phyloP scores from a whole-genome alignment of 2,888 invertebrate genomes.

The Epirrita christyi region DNA sequence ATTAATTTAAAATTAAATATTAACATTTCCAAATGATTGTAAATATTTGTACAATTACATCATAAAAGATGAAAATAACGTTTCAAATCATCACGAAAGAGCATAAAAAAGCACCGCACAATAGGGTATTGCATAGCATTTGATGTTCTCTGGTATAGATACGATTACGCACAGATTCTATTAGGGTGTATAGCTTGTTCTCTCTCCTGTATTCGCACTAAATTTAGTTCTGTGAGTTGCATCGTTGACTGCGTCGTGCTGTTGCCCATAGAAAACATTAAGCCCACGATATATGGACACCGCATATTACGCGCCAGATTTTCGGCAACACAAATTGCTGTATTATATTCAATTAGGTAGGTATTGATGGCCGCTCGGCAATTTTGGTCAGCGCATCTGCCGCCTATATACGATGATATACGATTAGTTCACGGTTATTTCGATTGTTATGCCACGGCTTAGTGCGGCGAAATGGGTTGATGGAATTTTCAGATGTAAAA shows the following conservation, averaged over 20 bases:
- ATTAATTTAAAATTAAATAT: too few relatives aligned
- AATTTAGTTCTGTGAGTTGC: conserved; percentile 70
- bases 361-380: conserved; percentile 79
- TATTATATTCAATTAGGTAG: conserved; percentile 83
- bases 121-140: too few relatives aligned
- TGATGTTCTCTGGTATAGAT: too few relatives aligned
- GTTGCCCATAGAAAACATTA: conserved; percentile 72
- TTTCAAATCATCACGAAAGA: too few relatives aligned
- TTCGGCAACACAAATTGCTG: conserved; percentile 82
- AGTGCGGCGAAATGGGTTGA: conserved; percentile 13
- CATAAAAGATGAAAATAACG: too few relatives aligned
- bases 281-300: conserved; percentile 73
- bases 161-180: too few relatives aligned
- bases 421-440: conserved; percentile 68
- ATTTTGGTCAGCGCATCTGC: conserved; percentile 82
- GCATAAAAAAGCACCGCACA: too few relatives aligned
- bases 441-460: conserved; percentile 38
- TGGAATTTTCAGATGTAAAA: conserved; percentile 14
- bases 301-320: conserved; percentile 80
- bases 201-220: conserved; percentile 42
- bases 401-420: conserved; percentile 74
- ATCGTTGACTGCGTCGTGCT: conserved; percentile 55
- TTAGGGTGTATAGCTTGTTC: conserved; percentile 17
- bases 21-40: too few relatives aligned
- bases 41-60: too few relatives aligned